Conservation (phyloP, 1,140 invertebrate genomes). For the Spodoptera frugiperda region DNA sequence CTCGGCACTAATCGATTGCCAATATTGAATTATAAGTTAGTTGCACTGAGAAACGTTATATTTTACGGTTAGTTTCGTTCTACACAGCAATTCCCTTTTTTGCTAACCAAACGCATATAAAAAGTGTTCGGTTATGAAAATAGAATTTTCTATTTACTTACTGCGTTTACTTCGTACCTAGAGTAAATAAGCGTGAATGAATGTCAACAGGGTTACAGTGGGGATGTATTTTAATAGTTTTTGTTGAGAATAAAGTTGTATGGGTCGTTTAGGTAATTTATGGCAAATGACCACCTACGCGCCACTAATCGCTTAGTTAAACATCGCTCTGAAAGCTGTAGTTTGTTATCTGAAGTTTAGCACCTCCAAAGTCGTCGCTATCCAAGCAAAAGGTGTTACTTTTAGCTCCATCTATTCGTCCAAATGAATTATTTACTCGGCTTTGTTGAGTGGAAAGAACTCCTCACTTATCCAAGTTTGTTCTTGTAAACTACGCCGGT, state of each 20-base stretch:
- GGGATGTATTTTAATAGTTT: constrained; percentile 18
- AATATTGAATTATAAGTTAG: constrained; percentile 64
- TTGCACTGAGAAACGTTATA: constrained; percentile 54
- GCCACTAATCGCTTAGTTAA: constrained; percentile 64
- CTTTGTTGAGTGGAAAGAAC: constrained; percentile 37
- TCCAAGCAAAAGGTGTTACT: constrained; percentile 37
- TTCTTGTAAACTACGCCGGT: constrained; percentile 11
- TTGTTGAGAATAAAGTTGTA: constrained; percentile 24
- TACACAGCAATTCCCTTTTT: constrained; percentile 48
- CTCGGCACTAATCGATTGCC: constrained; percentile 64
- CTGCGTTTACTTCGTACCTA: not conserved
- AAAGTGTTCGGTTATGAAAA: constrained; percentile 21
- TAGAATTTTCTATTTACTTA: constrained; percentile 14
- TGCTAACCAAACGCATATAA: not conserved
- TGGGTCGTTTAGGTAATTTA: constrained; percentile 49
- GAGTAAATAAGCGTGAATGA: constrained; percentile 24
- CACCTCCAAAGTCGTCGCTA: constrained; percentile 51
- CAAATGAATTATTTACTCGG: constrained; percentile 39
- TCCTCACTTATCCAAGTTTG: constrained; percentile 11
- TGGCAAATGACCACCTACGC: constrained; percentile 61
- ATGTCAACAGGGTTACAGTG: constrained; percentile 34
- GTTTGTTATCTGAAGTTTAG: constrained; percentile 61
- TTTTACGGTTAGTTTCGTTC: constrained; percentile 55
- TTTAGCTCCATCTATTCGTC: constrained; percentile 20
- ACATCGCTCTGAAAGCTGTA: constrained; percentile 50